phyloP scores from a whole-genome alignment of 2,113 vertebrate species.

The Indri indri region DNA sequence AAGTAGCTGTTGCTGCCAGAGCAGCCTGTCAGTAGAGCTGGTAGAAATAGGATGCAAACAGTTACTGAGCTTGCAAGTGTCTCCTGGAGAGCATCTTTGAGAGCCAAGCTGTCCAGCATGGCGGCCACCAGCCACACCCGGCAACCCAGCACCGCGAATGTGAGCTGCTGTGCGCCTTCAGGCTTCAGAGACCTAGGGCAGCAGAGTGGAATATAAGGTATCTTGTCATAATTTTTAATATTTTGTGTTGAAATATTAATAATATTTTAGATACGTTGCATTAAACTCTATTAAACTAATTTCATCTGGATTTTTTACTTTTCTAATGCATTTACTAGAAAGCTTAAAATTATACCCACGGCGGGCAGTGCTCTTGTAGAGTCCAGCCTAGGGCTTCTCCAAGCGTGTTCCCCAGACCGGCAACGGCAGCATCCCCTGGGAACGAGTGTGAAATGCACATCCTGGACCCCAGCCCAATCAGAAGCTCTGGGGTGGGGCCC shows the following conservation, averaged over 20 bases:
- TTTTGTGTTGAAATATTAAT: neutral
- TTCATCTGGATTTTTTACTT: neutral
- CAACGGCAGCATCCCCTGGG: neutral
- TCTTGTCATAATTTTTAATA: neutral
- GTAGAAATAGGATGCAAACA: neutral
- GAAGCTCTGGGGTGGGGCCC: neutral
- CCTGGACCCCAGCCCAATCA: neutral
- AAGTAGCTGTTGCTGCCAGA: too few relatives aligned
- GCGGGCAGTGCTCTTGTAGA: too few relatives aligned
- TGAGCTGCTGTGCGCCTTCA: neutral
- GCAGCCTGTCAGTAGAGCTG: neutral
- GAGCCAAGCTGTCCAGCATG: neutral
- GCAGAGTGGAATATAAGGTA: neutral
- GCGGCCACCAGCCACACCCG: neutral
- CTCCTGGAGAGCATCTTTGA: neutral
- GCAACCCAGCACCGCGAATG: neutral
- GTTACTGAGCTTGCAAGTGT: fast-evolving
- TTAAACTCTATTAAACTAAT: neutral
- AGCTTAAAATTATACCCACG: neutral
- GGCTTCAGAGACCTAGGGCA: neutral
- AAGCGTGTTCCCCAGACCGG: too few relatives aligned
- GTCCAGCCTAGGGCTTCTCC: neutral
- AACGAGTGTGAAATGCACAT: too few relatives aligned
- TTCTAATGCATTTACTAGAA: neutral
- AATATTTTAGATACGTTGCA: neutral